Percentiles rank a stretch among this genome's conserved stretches.
Evolutionary conservation across 2,113 vertebrate species (phyloP).

Genomic region (Nematolebias whitei): DNA sequence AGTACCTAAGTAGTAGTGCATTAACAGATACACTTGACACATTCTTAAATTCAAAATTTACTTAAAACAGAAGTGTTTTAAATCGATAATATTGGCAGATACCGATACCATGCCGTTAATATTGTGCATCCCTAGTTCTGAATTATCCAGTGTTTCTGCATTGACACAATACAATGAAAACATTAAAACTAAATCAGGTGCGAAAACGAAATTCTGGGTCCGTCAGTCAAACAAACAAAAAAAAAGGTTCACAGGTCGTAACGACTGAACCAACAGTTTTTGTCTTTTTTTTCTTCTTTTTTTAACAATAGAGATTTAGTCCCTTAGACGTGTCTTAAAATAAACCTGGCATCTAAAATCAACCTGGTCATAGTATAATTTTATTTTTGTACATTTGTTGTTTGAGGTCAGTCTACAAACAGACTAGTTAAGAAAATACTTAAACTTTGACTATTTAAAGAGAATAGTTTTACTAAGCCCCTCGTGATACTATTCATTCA

Average conservation of each 20-base stretch:
- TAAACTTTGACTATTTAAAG: too few species aligned
- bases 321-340: background rate
- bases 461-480: too few species aligned
- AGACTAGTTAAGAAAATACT: background rate
- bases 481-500: too few species aligned
- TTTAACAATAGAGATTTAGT: background rate
- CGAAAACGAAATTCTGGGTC: background rate
- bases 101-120: too few species aligned
- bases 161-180: too few species aligned
- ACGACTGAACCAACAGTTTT: background rate
- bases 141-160: too few species aligned
- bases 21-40: too few species aligned
- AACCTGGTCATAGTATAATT: background rate
- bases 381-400: background rate
- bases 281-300: conserved; percentile 3
- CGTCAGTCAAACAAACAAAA: background rate
- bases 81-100: too few species aligned
- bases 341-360: background rate
- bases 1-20: too few species aligned
- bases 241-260: background rate
- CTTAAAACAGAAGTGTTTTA: too few species aligned
- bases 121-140: too few species aligned
- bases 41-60: too few species aligned
- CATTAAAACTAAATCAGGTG: background rate
- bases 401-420: background rate